Percentiles rank a stretch among this genome's conserved stretches.
Conservation (phyloP, 2,888 invertebrate genomes). For the Kryphioiulus occultus region DNA sequence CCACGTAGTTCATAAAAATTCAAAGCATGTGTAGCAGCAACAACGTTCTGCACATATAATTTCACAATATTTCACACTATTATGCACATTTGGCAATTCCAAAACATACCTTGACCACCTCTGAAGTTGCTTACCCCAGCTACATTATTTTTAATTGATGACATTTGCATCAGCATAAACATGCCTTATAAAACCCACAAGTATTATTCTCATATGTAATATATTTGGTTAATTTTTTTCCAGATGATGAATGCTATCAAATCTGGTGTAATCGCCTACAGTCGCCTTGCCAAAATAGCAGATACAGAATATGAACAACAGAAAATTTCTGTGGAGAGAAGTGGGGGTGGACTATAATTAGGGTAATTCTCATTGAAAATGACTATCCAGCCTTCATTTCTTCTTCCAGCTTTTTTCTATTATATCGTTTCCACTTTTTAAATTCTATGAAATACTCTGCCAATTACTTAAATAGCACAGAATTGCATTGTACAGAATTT, state of each 20-base stretch:
- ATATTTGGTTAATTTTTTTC: not conserved
- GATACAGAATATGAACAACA: constrained; percentile 85
- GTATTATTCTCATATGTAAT: not conserved
- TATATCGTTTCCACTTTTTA: not conserved
- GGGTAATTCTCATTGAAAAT: not conserved
- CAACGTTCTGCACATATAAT: not conserved
- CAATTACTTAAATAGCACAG: not conserved
- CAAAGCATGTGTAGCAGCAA: not conserved
- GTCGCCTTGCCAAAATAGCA: constrained; percentile 93
- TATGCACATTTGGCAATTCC: not conserved
- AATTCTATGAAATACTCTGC: not conserved
- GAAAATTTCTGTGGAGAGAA: constrained; percentile 82
- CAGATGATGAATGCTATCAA: constrained; percentile 99
- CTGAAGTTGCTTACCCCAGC: not conserved
- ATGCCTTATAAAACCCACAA: not conserved
- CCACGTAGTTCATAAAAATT: not conserved
- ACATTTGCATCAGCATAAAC: constrained; percentile 15
- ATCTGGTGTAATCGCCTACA: constrained; percentile 93
- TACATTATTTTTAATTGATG: not conserved
- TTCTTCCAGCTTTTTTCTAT: not conserved
- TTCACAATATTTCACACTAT: too few relatives aligned
- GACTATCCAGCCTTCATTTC: constrained; percentile 22
- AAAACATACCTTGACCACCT: not conserved
- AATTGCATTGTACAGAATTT: not conserved
- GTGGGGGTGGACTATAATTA: constrained; percentile 88